A percentile compares a stretch with the other conserved stretches of the same genome.
Evolutionary conservation across 2,113 vertebrate genomes (phyloP).

Genomic region (Vicugna pacos): DNA sequence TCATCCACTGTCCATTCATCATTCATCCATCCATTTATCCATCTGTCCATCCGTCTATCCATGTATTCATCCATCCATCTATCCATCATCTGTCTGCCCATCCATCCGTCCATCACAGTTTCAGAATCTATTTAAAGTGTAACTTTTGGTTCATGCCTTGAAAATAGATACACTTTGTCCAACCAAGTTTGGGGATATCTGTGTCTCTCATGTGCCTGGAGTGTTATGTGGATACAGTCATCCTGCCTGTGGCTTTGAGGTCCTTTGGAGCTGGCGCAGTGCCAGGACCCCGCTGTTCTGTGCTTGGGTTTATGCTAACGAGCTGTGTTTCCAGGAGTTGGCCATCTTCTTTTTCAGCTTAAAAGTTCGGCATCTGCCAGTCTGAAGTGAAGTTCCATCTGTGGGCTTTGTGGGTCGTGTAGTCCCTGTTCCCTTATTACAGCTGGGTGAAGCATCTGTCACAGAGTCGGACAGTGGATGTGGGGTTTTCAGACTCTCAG

Average conservation of each 20-base stretch:
- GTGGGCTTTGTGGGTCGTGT: constrained; percentile 11
- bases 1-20: too few species aligned
- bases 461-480: constrained; percentile 29
- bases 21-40: too few species aligned
- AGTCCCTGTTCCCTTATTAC: constrained; percentile 40
- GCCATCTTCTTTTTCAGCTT: neutral
- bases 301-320: constrained; percentile 36
- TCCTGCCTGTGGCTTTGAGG: neutral
- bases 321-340: neutral
- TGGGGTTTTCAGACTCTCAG: neutral
- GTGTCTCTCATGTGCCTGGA: neutral
- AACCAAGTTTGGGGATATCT: constrained; percentile 32
- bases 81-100: neutral
- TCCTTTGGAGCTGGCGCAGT: neutral
- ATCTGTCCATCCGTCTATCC: too few species aligned
- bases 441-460: neutral
- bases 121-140: neutral
- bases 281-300: neutral
- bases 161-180: neutral
- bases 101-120: neutral
- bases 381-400: constrained; percentile 68
- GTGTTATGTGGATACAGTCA: neutral
- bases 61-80: too few species aligned
- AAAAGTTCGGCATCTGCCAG: constrained; percentile 51
- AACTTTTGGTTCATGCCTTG: constrained; percentile 8